phyloP scores from a whole-genome alignment of 2,888 invertebrate genomes.

The Ochropleura plecta region DNA sequence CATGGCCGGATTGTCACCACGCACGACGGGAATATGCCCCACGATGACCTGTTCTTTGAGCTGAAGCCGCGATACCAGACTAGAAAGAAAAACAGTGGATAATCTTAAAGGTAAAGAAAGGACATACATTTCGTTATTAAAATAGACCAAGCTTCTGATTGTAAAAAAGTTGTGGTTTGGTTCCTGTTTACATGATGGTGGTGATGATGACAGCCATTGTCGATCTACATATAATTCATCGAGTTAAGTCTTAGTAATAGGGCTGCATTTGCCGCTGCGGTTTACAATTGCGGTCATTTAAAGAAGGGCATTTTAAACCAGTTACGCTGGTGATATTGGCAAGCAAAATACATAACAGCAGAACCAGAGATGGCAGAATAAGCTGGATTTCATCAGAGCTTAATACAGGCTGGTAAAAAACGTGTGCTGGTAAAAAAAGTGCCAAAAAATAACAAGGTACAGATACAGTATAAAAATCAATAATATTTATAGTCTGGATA shows the following conservation, averaged over 20 bases:
- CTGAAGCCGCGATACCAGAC: slow-evolving; percentile 97
- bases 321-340: neutral
- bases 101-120: neutral
- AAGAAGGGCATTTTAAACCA: too few species aligned
- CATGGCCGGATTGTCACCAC: slow-evolving; percentile 96
- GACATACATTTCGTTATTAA: neutral
- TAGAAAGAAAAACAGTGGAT: slow-evolving; percentile 74
- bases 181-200: too few species aligned
- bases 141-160: neutral
- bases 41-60: slow-evolving; percentile 91
- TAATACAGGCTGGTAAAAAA: neutral
- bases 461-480: neutral
- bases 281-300: too few species aligned
- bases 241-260: too few species aligned
- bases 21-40: slow-evolving; percentile 90
- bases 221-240: too few species aligned
- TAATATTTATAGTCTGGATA: neutral
- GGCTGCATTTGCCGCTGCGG: too few species aligned
- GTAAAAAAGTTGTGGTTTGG: neutral
- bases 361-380: too few species aligned
- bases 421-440: too few species aligned
- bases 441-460: too few species aligned
- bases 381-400: neutral
- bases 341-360: too few species aligned
- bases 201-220: too few species aligned